Base-by-base conservation (phyloP, 1,140 invertebrate genomes). In the Druon quercuslanigerum region DNA sequence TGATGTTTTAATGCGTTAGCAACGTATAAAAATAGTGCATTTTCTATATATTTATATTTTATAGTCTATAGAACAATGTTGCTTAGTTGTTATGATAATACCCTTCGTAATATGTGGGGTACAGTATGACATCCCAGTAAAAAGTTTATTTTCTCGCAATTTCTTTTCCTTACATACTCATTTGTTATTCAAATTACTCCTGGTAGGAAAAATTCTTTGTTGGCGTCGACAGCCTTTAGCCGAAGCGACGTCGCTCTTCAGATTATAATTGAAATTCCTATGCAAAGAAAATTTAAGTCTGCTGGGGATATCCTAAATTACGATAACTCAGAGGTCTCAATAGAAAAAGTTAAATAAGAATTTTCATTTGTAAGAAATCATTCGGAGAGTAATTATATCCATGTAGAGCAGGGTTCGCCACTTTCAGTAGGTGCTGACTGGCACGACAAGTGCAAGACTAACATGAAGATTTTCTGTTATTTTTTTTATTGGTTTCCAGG, bases 171-270 rank as follows among this genome's bases (percentile, higher is more conserved):
- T 66, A 66, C 40, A 66, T 66, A 66, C 60, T 66, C 14, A 66
- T 66, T 66, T 66, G 60, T 66, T 66, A 66, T 66, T 66, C 60
- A 66, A 66, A 66, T 66, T 66, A 66, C n/a, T 33, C 20, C 60
- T 66, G 60, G 25, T 40, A 40, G 60, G 60, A n/a, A 66, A 56
- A 66, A 66, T 66, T 66, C 60, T 66, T 66, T 66, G 60, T 66
- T 66, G 60, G 25, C 60, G 25, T n/a, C 25, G 60, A 66, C 60
- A 66, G 60, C 60, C 60, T 60, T 60, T 25, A 60, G 25, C 20
- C 20, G 20, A 66, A 13, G 33, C 20, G 20, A 66, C 20, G 60
- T 66, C 60, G 60, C 60, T 66, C 25, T 66, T 66, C 60, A 66
- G 60, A 33, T 66, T 66, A 66, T 66, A 66, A 66, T 66, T 66